Evolutionary conservation across 2,113 vertebrate species (phyloP).

Genomic region (Zosterops lateralis): DNA sequence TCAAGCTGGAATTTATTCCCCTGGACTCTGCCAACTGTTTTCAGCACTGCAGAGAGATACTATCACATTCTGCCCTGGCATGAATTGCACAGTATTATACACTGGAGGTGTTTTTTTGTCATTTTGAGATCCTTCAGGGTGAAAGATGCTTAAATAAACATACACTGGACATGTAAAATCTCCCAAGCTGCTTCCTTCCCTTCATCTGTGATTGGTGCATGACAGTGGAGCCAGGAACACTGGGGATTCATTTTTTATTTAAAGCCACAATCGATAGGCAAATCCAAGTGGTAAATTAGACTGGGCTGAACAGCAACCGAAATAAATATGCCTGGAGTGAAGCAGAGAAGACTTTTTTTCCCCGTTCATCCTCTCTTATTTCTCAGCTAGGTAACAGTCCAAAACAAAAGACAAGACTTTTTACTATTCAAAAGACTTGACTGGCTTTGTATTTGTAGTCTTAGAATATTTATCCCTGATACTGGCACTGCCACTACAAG

Average conservation of each 20-base stretch:
- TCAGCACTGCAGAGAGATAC: background rate
- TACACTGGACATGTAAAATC: background rate
- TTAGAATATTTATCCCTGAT: background rate
- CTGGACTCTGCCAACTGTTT: background rate
- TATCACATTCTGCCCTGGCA: background rate
- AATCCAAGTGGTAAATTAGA: conserved; percentile 21
- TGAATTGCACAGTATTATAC: background rate
- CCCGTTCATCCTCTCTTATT: background rate
- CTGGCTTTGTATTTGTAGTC: background rate
- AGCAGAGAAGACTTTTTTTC: background rate
- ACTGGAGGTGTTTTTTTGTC: background rate
- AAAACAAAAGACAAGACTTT: background rate
- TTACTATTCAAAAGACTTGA: background rate
- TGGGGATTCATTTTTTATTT: background rate
- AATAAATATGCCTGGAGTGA: background rate
- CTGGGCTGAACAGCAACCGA: background rate
- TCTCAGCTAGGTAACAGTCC: background rate
- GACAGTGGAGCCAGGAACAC: background rate
- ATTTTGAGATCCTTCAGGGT: background rate
- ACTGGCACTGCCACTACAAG: background rate
- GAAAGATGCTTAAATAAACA: background rate
- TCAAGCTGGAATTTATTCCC: background rate
- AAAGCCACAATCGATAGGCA: conserved; percentile 2
- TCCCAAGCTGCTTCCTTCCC: background rate
- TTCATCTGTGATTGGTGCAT: background rate